Evolutionary conservation across 2,888 invertebrate genomes (phyloP), one percentile per base, ranked within the genome.

Genomic region (Drosophila longiperda): DNA sequence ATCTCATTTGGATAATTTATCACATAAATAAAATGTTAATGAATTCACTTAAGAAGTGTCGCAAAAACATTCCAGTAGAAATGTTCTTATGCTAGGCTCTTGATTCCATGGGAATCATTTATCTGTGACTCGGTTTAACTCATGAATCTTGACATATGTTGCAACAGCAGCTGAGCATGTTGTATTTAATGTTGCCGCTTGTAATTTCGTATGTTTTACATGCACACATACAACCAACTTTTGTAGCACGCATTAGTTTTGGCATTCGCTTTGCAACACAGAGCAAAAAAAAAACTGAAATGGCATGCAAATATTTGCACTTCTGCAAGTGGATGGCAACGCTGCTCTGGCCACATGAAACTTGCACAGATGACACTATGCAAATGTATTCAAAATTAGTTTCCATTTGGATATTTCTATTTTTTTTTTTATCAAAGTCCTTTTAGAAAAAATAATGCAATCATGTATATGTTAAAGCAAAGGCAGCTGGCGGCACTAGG

Each of bases 361-460:
- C 78, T 78, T 70, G 70, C 82, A 78, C 91, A 89, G 87, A 84
- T 89, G 86, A 81, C 89, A 83, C 79, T 91, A 91, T 91, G 91
- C 83, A 91, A 91, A 91, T 91, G 78, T 74, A 83, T 90, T 87
- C 75, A 81, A 90, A 91, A 91, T 90, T 89, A 91, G 89, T 90
- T 91, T 90, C 81, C 79, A 75, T 87, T 86, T 70, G 66, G 48
- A 45, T 49, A 50, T 55, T 53, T 52, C 17, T 67, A 34, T 60
- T 38, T 54, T 36, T n/a, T 29, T 26, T 54, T 36, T n/a, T 29
- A 20, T 38, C 48, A 26, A 12, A 42, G 48, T 32, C 32, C 61
- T 38, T 49, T 49, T 1, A 29, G n/a, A 32, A 32, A 58, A 68
- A 58, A 8, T 53, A 65, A 15, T 17, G 32, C 53, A 58, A 54